Evolutionary conservation across 2,113 vertebrate genomes (phyloP), one percentile per base, ranked within the genome.

Genomic region (Hydrochoerus hydrochaeris): DNA sequence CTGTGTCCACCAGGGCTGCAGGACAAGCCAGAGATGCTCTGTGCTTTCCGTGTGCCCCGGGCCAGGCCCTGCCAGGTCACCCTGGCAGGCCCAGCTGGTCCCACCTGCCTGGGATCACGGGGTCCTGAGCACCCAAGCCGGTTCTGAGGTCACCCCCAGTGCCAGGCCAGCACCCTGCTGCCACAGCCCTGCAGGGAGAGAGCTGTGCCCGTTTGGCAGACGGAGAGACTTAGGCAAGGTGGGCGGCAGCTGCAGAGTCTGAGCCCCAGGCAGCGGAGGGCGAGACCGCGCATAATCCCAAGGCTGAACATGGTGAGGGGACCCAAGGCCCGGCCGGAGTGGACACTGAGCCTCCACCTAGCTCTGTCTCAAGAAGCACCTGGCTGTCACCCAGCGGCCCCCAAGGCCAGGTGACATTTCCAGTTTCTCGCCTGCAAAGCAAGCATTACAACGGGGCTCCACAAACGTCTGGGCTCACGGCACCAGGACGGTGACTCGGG

Each of bases 111-210:
- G 14, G 69, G 46, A 38, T 24, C 14, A 1, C 6, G 12, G 11
- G 35, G 1, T 19, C 65, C 44, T 28, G 0, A n/a, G 82, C 19
- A 1, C 0, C 35, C 0, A 3, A 0, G n/a, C 67, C 38, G 0
- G 30, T 19, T 54, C 62, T 13, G 4, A 7, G 85, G 44, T n/a
- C 91, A 67, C 57, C 24, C 14, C 30, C 19, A 16, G 13, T 28
- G 3, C 62, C 1, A 3, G 0, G 93, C n/a, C 41, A 35, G 41
- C 1, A 5, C 69, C 95, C 17, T 41, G 49, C 63, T 9, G 0
- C 54, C 32, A 20, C 35, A 22, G 69, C 22, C 57, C 26, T 0
- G 35, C 12, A 17, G 4, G 4, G 52, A 32, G 2, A 54, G 2
- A 22, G 3, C 28, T 19, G 0, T 0, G 16, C 22, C 85, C 85